Evolutionary conservation across 2,888 invertebrate genomes (phyloP), one percentile per base, ranked within the genome.

Genomic region (Pachliopta kotzebuea): DNA sequence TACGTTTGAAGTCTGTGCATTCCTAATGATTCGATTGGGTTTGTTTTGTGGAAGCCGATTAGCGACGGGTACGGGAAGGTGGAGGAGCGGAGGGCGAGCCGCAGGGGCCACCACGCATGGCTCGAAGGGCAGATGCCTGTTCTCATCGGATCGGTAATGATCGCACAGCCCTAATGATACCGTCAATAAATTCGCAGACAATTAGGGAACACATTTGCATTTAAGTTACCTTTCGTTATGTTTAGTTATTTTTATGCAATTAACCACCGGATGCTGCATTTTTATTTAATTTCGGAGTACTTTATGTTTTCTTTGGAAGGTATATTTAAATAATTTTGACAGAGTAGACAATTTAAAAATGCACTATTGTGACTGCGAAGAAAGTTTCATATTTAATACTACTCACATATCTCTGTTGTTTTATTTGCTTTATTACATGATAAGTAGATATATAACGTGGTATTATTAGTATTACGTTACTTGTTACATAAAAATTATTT

Each of bases 81-180:
- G 37, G 75, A 74, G 78, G 72, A 67, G 70, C 70, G 70, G 72
- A 69, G 68, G 69, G 73, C 69, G 68, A 72, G 23, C 49, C 75
- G 83, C 79, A 74, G 80, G 18, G n/a, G 76, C 78, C 83, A 80
- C 87, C 87, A 81, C 81, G 73, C 85, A 87, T 89, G 82, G 68
- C 87, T 89, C 76, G 87, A 87, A 83, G 74, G 76, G 68, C 70
- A 69, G 72, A 70, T 75, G 68, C 73, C 69, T 69, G 74, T 79
- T 79, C 78, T 75, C 80, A 79, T 76, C 75, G 76, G 65, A 72
- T 69, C 73, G 70, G 71, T 79, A 80, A 82, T 80, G 76, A 76
- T 71, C 69, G 73, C 65, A 66, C 66, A 60, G 65, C 45, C 20
- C 29, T 65, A 60, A 57, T 52, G 60, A 65, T 73, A 70, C 68